Conservation (phyloP, 2,888 invertebrate species). For the Abrostola triplasia region DNA sequence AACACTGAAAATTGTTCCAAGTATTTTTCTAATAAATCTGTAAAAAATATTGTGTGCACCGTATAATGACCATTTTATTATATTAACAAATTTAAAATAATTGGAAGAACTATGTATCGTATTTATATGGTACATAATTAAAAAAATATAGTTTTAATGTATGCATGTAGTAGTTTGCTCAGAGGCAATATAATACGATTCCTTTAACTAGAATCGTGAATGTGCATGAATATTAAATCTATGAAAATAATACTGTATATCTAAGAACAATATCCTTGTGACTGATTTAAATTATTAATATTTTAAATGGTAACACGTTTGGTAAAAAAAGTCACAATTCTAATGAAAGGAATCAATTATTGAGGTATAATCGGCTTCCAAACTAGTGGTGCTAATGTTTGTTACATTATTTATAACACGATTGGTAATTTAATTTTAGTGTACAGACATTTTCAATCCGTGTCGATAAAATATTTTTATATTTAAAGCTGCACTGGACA, state of each 20-base stretch:
- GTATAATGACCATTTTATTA: too few relatives aligned
- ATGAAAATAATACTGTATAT: conserved; percentile 75
- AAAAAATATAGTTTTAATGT: conserved; percentile 31
- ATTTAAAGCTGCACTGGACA: conserved; percentile 67
- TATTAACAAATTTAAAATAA: too few relatives aligned
- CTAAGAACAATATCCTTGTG: conserved; percentile 59
- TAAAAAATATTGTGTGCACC: neutral
- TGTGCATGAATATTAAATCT: conserved; percentile 59
- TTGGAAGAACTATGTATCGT: too few relatives aligned
- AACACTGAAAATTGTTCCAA: too few relatives aligned
- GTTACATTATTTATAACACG: conserved; percentile 31
- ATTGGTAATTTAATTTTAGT: conserved; percentile 28
- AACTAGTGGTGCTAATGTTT: conserved; percentile 55
- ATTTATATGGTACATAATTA: too few relatives aligned
- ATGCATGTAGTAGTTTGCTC: conserved; percentile 50
- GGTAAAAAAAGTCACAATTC: conserved; percentile 69
- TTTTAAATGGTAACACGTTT: conserved; percentile 75
- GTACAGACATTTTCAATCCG: conserved; percentile 31
- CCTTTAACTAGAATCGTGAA: conserved; percentile 64
- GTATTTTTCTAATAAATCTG: too few relatives aligned
- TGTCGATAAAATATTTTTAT: conserved; percentile 52
- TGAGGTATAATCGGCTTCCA: conserved; percentile 66
- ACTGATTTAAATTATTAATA: conserved; percentile 65
- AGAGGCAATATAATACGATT: conserved; percentile 28
- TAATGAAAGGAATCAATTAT: conserved; percentile 66